Base-by-base conservation (phyloP, 2,888 invertebrate species). In the Timandra comae region DNA sequence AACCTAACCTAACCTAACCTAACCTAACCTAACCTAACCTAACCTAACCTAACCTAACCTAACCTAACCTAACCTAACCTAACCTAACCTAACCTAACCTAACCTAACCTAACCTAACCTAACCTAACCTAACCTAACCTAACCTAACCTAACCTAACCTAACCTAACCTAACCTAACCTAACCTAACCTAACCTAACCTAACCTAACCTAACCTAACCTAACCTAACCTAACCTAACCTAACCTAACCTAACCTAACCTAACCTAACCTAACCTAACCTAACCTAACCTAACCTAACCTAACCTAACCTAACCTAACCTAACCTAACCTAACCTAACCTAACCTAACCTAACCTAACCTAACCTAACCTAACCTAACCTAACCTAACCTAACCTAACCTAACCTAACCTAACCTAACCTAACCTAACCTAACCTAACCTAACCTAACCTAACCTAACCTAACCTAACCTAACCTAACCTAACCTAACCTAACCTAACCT, bases 161-260 rank as follows among this genome's bases (percentile, higher is more conserved):
- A 33, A 33, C 27, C 27, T 27, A 33, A 33, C 27, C 29, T 30
- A 36, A 31, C 36, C 31, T 28, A 35, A 36, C 36, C 36, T 36
- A 36, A 36, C 36, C 36, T 36, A 36, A 31, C 36, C 32, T 32
- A 36, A 25, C 36, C 27, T 27, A 27, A 27, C 32, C 32, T 32
- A 27, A 27, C 27, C 32, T 32, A 27, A 26, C 27, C 32, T 27
- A 30, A 30, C 30, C 30, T 30, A 30, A 30, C 30, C 34, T 34
- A 34, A 35, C 31, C 35, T 35, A 30, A 30, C 31, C 35, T 35
- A 31, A 31, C 31, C 35, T 35, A 34, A 34, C 34, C 34, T 29
- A 34, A 34, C 34, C 35, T 35, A 35, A 35, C 35, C 35, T 35
- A 35, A 35, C 31, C 35, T 35, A 35, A 35, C 34, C 34, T 35